A percentile compares a stretch with the other conserved stretches of the same genome.
phyloP scores from a whole-genome alignment of 2,797 vertebrate genomes.

The Geotrypetes seraphini region DNA sequence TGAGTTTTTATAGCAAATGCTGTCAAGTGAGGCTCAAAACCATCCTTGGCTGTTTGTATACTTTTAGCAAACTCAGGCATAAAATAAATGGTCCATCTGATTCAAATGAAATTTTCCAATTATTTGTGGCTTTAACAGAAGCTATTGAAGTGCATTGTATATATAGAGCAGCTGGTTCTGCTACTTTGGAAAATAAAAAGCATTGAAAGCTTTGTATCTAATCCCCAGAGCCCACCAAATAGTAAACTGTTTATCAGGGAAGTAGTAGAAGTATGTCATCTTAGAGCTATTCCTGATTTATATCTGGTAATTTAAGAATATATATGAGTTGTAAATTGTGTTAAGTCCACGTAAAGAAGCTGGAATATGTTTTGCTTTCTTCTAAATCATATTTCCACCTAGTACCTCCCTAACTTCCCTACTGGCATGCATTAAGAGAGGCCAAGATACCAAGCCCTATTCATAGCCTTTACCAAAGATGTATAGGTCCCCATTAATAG shows the following conservation, averaged over 20 bases:
- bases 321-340: not conserved
- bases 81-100: constrained; percentile 17
- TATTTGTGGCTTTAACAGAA: constrained; percentile 29
- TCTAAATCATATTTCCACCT: not conserved
- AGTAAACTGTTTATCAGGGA: constrained; percentile 24
- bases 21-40: constrained; percentile 11
- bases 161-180: constrained; percentile 28
- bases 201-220: constrained; percentile 17
- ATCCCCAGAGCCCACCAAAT: constrained; percentile 13
- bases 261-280: constrained; percentile 10
- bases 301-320: not conserved
- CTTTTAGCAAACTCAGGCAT: constrained; percentile 18
- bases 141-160: constrained; percentile 24
- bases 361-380: not conserved
- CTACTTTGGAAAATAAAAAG: constrained; percentile 6
- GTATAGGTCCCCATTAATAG: too few relatives aligned
- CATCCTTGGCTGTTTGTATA: not conserved
- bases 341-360: not conserved
- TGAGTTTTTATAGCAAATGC: not conserved
- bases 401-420: fast-evolving
- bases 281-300: constrained; percentile 19
- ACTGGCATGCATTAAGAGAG: not conserved
- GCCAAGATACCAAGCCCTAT: not conserved
- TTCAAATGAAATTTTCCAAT: constrained; percentile 31
- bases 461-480: too few relatives aligned